Percentiles rank a stretch among this genome's conserved stretches.
These are phyloP conservation scores for Macrosteles quadrilineatus DNA, from an alignment of 1,140 invertebrate genomes.

Conservation along the genomic window DNA sequence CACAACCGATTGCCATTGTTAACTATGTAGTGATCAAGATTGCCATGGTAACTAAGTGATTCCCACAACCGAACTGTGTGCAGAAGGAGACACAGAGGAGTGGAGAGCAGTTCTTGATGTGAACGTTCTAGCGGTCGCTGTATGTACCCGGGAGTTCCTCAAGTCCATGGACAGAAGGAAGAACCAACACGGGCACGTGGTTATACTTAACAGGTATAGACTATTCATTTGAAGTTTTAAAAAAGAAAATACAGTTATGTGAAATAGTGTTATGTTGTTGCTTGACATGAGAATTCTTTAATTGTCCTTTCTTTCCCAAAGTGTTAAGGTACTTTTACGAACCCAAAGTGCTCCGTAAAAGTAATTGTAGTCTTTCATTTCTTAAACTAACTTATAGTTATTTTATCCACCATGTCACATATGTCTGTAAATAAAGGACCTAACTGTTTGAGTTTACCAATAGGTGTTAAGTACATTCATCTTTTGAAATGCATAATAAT, in stretches of 20 bases:
- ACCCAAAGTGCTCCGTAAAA: background rate
- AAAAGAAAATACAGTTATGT: too few species aligned
- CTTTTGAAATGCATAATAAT: too few species aligned
- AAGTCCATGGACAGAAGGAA: conserved; percentile 64
- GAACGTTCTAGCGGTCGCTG: conserved; percentile 66
- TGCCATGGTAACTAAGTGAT: too few species aligned
- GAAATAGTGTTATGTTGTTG: conserved; percentile 19
- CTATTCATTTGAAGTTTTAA: too few species aligned
- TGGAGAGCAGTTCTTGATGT: conserved; percentile 60
- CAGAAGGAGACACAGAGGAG: conserved; percentile 50
- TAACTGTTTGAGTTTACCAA: too few species aligned
- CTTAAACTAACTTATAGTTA: background rate
- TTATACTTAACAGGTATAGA: conserved; percentile 56
- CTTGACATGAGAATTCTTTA: background rate
- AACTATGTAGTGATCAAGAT: too few species aligned
- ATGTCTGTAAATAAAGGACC: too few species aligned
- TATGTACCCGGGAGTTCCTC: conserved; percentile 66
- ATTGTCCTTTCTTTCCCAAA: background rate
- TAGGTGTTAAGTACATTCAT: too few species aligned
- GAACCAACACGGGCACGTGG: conserved; percentile 59
- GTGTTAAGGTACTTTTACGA: background rate
- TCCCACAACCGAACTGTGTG: too few species aligned
- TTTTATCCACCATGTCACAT: too few species aligned
- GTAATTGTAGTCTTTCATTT: background rate
- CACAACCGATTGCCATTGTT: too few species aligned